Evolutionary conservation across 2,888 invertebrate species (phyloP).

Genomic region (Trichacis sp.): DNA sequence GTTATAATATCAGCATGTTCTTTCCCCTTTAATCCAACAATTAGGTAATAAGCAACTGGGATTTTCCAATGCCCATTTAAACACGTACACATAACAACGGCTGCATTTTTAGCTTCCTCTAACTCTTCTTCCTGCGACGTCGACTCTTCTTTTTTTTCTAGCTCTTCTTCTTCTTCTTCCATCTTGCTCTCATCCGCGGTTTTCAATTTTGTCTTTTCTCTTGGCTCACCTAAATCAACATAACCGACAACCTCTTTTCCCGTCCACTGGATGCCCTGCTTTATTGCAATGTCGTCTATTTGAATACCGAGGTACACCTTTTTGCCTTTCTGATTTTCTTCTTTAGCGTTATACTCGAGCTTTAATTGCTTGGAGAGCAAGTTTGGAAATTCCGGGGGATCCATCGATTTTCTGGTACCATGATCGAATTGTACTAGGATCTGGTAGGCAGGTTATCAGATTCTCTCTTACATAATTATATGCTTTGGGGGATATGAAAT

Average conservation of each 20-base stretch:
- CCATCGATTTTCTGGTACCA: conserved; percentile 22
- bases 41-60: conserved; percentile 23
- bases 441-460: conserved; percentile 16
- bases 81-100: conserved; percentile 20
- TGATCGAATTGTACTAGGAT: conserved; percentile 17
- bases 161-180: conserved; percentile 8
- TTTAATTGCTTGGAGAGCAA: conserved; percentile 7
- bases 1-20: conserved; percentile 24
- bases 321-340: conserved; percentile 10
- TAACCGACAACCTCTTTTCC: conserved; percentile 35
- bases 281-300: conserved; percentile 27
- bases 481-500: conserved; percentile 20
- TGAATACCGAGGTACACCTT: conserved; percentile 15
- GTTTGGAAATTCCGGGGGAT: conserved; percentile 11
- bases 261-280: conserved; percentile 14
- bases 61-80: conserved; percentile 29
- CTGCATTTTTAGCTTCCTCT: conserved; percentile 15
- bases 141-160: conserved; percentile 25
- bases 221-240: conserved; percentile 19
- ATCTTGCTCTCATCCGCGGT: not conserved
- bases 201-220: too few species aligned
- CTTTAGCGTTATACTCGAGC: not conserved
- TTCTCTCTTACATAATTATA: conserved; percentile 21
- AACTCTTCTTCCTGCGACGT: conserved; percentile 13
- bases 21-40: conserved; percentile 18